phyloP scores from a whole-genome alignment of 2,888 invertebrate species.

The Xanthorhoe designata region DNA sequence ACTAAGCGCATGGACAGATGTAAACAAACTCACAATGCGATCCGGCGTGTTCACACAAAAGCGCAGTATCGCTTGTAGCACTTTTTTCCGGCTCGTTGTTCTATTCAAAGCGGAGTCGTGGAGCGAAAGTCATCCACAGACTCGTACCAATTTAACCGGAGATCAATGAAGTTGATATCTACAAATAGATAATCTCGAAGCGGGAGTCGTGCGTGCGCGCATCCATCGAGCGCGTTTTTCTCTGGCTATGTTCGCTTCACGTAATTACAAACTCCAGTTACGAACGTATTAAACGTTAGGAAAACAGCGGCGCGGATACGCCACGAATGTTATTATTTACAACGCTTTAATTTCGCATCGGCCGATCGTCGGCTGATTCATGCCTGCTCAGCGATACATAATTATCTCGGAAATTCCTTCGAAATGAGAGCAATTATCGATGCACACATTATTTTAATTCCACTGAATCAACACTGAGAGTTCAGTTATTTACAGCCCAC shows the following conservation, averaged over 20 bases:
- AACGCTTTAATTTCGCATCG: constrained; percentile 55
- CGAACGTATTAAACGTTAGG: constrained; percentile 48
- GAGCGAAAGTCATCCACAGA: constrained; percentile 39
- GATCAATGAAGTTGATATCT: constrained; percentile 58
- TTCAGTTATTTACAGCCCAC: constrained; percentile 34
- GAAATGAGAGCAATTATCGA: constrained; percentile 49
- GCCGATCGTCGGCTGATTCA: constrained; percentile 50
- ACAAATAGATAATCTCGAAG: constrained; percentile 56
- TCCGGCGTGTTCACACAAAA: constrained; percentile 53
- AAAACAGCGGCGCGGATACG: constrained; percentile 42
- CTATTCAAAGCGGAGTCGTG: constrained; percentile 35
- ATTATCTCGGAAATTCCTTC: constrained; percentile 51
- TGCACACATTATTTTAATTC: constrained; percentile 31
- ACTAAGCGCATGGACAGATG: constrained; percentile 79
- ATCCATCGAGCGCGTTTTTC: constrained; percentile 63
- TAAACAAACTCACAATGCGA: constrained; percentile 75
- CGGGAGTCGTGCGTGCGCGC: constrained; percentile 53
- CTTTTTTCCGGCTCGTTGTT: constrained; percentile 39
- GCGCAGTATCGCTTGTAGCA: constrained; percentile 33
- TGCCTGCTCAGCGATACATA: constrained; percentile 56
- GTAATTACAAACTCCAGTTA: constrained; percentile 63
- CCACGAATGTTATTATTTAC: constrained; percentile 47
- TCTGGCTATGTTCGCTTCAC: constrained; percentile 59
- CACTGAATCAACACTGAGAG: constrained; percentile 20
- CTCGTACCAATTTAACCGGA: constrained; percentile 37